Percentiles rank a stretch among this genome's conserved stretches.
Conservation (phyloP, 2,797 vertebrate genomes). For the Mormyrops boulengeri region DNA sequence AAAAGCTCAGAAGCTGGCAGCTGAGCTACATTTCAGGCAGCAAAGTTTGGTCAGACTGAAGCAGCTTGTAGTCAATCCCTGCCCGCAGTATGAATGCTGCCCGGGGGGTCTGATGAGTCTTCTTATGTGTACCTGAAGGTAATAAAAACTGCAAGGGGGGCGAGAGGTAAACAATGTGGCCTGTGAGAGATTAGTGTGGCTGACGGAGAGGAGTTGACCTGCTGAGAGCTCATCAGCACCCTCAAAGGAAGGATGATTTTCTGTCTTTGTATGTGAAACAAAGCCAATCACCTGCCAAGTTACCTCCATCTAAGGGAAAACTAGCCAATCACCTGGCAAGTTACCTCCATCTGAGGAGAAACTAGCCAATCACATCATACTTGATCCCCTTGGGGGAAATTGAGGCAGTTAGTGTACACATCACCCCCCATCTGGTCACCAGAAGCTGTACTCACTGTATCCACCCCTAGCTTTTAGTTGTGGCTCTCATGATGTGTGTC, state of each 20-base stretch:
- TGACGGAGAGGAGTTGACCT: conserved; percentile 10
- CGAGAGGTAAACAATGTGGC: conserved; percentile 7
- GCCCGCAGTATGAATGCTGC: not conserved
- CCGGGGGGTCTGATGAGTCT: conserved; percentile 21
- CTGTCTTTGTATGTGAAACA: not conserved
- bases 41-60: not conserved
- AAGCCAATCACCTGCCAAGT: not conserved
- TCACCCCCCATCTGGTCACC: conserved; percentile 21
- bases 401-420: not conserved
- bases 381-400: not conserved
- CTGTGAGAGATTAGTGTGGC: conserved; percentile 15
- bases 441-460: not conserved
- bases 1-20: not conserved
- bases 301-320: not conserved
- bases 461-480: conserved; percentile 10
- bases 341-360: not conserved
- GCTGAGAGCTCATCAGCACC: not conserved
- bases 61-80: not conserved
- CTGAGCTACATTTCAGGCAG: not conserved
- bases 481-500: not conserved
- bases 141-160: not conserved
- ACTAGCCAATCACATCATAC: not conserved
- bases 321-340: not conserved
- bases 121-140: conserved; percentile 8
- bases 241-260: not conserved